Evolutionary conservation across 2,797 vertebrate genomes (phyloP), one percentile per base, ranked within the genome.

Genomic region (Uromys caudimaculatus): DNA sequence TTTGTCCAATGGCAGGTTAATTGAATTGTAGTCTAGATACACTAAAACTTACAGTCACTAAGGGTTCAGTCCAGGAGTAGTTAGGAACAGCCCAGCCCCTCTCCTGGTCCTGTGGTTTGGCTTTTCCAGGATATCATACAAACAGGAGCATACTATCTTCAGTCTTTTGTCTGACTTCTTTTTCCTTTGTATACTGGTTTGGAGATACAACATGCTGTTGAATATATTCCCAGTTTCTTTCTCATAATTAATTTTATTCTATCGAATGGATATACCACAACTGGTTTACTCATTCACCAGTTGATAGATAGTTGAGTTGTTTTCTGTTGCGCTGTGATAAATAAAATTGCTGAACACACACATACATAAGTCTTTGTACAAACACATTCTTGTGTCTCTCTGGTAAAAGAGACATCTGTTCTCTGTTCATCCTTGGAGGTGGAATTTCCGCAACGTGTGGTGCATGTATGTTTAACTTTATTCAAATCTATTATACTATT

Each of bases 381-480:
- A 91, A 93, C 7, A 86, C 69, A 23, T n/a, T 91, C 75, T 77
- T 92, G 16, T 67, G 85, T 91, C 41, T 94, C 19, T 69, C 23
- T 88, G 32, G 27, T 62, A 64, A 88, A 62, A 71, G 58, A 82
- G 44, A 87, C 24, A 35, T 35, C 56, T 50, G n/a, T 9, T 73
- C 54, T 75, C 23, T 0, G 32, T 14, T 58, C 64, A 62, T 85
- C 27, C 32, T 47, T 71, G 91, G n/a, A 71, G 88, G 23, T 82
- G 32, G 71, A 44, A 73, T 82, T 71, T 67, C 73, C 91, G 32
- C 32, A 54, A 71, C 32, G 0, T 44, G 52, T 62, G 16, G 41
- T 38, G 58, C 38, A 73, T 84, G 11, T 24, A 67, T 75, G 41
- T 69, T 89, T 83, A 89, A 77, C 78, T 82, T 93, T 52, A n/a